Evolutionary conservation across 2,888 invertebrate species (phyloP).

Genomic region (Diplazon laetatorius): DNA sequence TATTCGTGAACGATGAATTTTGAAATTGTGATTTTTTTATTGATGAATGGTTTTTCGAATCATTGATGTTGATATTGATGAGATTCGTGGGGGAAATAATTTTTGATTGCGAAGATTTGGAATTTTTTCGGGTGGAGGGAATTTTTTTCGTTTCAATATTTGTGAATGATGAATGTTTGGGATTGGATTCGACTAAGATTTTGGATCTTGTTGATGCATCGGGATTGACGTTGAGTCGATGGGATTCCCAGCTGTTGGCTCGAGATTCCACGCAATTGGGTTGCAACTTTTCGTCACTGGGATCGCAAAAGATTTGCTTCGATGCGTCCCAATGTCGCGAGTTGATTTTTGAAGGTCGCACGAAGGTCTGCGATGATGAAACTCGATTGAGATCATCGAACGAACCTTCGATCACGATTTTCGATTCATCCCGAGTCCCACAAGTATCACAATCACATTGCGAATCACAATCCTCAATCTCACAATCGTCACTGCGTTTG

Average conservation of each 20-base stretch:
- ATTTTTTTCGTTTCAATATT: not conserved
- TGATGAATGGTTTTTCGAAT: too few species aligned
- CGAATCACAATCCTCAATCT: constrained; percentile 33
- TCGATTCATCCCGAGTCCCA: not conserved
- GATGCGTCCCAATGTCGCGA: not conserved
- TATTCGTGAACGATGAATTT: too few species aligned
- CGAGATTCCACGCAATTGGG: not conserved
- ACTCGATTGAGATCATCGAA: not conserved
- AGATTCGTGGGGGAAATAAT: too few species aligned
- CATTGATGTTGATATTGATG: too few species aligned
- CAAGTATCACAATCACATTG: constrained; percentile 38
- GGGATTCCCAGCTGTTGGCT: not conserved
- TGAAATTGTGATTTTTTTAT: too few species aligned
- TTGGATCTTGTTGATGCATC: not conserved
- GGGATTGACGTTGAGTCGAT: not conserved
- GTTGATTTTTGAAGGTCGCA: not conserved
- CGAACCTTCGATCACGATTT: too few species aligned
- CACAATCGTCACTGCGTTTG: constrained; percentile 17
- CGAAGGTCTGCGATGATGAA: not conserved
- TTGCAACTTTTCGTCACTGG: not conserved
- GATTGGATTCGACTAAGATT: not conserved
- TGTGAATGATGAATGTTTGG: not conserved
- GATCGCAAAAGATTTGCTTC: not conserved
- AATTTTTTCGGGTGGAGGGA: too few species aligned
- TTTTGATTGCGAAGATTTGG: too few species aligned